A percentile compares a stretch with the other conserved stretches of the same genome.
Evolutionary conservation across 1,140 invertebrate species (phyloP).

Genomic region (Monomorium pharaonis): DNA sequence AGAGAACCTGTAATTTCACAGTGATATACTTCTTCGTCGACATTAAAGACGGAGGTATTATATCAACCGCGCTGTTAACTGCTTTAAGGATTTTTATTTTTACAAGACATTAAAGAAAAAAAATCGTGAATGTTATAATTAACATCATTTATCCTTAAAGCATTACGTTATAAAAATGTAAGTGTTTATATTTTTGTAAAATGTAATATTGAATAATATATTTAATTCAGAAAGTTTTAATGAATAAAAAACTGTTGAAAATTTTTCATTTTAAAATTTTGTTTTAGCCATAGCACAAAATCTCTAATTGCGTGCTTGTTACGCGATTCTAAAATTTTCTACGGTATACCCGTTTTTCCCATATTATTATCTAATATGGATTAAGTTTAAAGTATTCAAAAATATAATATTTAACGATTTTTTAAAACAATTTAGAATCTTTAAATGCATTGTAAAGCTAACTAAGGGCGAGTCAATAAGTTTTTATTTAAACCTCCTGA

Average conservation of each 20-base stretch:
- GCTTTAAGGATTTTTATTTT: neutral
- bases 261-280: neutral
- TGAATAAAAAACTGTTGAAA: neutral
- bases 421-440: neutral
- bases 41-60: conserved; percentile 22
- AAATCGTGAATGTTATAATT: neutral
- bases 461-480: neutral
- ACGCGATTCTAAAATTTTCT: neutral
- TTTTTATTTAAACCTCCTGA: conserved; percentile 17
- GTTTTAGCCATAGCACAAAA: neutral
- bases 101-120: neutral
- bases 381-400: neutral
- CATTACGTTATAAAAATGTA: neutral
- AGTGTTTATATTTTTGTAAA: neutral
- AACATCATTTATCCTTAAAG: neutral
- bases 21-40: neutral
- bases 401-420: neutral
- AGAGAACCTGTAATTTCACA: conserved; percentile 1
- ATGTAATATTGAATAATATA: neutral
- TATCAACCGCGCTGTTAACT: conserved; percentile 6
- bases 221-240: neutral
- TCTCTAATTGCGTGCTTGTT: neutral
- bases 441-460: neutral
- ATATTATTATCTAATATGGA: neutral
- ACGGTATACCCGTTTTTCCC: neutral